Evolutionary conservation across 2,888 invertebrate genomes (phyloP).

Genomic region (Scrobipalpa costella): DNA sequence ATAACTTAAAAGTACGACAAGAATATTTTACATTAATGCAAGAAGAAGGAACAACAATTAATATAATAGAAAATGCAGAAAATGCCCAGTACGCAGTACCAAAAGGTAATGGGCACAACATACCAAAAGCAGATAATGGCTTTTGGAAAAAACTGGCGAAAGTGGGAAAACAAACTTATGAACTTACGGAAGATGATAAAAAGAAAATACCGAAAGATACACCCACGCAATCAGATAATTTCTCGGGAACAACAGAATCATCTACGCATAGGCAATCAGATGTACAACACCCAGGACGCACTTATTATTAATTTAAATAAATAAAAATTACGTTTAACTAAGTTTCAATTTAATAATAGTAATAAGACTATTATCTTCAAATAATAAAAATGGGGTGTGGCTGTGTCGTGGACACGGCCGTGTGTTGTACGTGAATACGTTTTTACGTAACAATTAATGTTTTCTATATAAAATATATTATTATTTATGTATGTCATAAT

Average conservation of each 20-base stretch:
- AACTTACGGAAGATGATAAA: neutral
- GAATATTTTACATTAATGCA: neutral
- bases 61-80: conserved; percentile 11
- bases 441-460: too few relatives aligned
- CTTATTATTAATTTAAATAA: neutral
- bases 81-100: neutral
- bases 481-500: too few relatives aligned
- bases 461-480: too few relatives aligned
- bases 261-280: neutral
- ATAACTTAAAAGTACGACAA: neutral
- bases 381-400: too few relatives aligned
- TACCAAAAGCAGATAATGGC: neutral
- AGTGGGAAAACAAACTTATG: neutral
- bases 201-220: neutral
- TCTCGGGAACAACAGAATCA: neutral
- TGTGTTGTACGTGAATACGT: too few relatives aligned
- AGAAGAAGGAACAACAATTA: neutral
- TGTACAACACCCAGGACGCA: neutral
- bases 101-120: neutral
- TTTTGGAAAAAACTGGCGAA: neutral
- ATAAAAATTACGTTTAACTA: too few relatives aligned
- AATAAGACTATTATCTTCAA: too few relatives aligned
- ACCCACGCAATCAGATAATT: neutral
- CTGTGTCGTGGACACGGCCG: too few relatives aligned
- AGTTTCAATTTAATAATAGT: too few relatives aligned